Conservation (phyloP, 2,888 invertebrate species). For the Pemphredon lugubris region DNA sequence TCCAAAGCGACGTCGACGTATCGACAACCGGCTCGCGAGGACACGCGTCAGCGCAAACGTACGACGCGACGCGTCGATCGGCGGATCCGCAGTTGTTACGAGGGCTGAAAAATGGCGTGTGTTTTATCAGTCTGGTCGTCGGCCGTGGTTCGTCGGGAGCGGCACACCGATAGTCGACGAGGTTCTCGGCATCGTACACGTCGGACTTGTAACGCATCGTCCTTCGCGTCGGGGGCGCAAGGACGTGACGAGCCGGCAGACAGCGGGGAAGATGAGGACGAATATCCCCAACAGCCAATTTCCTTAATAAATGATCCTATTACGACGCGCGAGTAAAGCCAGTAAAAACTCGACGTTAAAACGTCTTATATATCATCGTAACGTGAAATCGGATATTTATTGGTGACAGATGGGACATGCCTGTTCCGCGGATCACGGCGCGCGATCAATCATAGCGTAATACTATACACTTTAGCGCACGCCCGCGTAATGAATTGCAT, state of each 20-base stretch:
- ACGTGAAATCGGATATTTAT: slow-evolving; percentile 81
- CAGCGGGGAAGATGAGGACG: slow-evolving; percentile 61
- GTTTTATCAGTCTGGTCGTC: slow-evolving; percentile 44
- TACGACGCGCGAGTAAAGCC: slow-evolving; percentile 67
- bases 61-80: slow-evolving; percentile 14
- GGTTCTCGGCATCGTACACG: slow-evolving; percentile 26
- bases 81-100: slow-evolving; percentile 41
- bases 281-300: slow-evolving; percentile 75
- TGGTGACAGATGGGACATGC: slow-evolving; percentile 80
- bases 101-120: slow-evolving; percentile 53
- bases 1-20: slow-evolving; percentile 38
- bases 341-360: slow-evolving; percentile 76
- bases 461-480: slow-evolving; percentile 68
- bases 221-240: slow-evolving; percentile 23
- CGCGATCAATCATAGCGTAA: slow-evolving; percentile 79
- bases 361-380: slow-evolving; percentile 79
- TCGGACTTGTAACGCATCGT: slow-evolving; percentile 47
- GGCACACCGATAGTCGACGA: background rate
- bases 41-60: background rate
- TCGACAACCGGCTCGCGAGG: slow-evolving; percentile 44
- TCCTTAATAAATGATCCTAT: slow-evolving; percentile 80
- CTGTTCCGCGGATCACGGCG: slow-evolving; percentile 75
- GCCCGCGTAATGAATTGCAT: slow-evolving; percentile 72
- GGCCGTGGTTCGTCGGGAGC: slow-evolving; percentile 14
- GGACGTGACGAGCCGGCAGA: slow-evolving; percentile 46